Base-by-base conservation (phyloP, 2,888 invertebrate species). In the Geotrupes spiniger region DNA sequence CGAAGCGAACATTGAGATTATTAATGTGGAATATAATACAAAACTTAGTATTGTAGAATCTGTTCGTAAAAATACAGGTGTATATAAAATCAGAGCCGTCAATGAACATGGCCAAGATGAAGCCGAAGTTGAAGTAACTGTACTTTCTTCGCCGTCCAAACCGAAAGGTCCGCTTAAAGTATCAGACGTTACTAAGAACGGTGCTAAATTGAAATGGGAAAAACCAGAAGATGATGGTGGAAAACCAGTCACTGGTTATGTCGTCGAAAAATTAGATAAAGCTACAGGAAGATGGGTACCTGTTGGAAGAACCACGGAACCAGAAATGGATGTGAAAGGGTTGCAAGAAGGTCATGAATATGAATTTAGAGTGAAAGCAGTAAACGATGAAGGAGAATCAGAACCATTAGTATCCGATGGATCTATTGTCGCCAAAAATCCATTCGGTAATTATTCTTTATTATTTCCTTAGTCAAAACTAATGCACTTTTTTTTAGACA, bases 161-260 rank as follows among this genome's bases (percentile, higher is more conserved):
- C 95, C 95, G 1, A 87, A 86, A 55, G 95, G 95, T 6, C 95
- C 95, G 1, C 78, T 96, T 4, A 87, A 92, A 73, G 92, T 92
- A 8, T 76, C 84, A 0, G 92, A 95, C 63, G 87, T 96, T 15
- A 92, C 91, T 27, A 93, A 93, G 72, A 86, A 87, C 59, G 87
- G 92, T 43, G 91, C 91, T 72, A 93, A 93, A 68, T 76, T 96
- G 40, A 84, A 89, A 57, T 96, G 95, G 95, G 86, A 92, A 63
- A 92, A 93, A 63, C 95, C 95, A 1, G 90, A 92, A 63, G 92
- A 96, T 69, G 94, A 95, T 73, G 95, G 94, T 63, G 97, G 97
- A 62, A 90, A 90, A 73, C 93, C 93, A 8, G 81, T 92, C 12
- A 89, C 89, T n/a, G 91, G 88, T 50, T 96, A 96, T 69, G 86